phyloP scores from a whole-genome alignment of 1,140 invertebrate species.

The Pseudachorutes palmiensis region DNA sequence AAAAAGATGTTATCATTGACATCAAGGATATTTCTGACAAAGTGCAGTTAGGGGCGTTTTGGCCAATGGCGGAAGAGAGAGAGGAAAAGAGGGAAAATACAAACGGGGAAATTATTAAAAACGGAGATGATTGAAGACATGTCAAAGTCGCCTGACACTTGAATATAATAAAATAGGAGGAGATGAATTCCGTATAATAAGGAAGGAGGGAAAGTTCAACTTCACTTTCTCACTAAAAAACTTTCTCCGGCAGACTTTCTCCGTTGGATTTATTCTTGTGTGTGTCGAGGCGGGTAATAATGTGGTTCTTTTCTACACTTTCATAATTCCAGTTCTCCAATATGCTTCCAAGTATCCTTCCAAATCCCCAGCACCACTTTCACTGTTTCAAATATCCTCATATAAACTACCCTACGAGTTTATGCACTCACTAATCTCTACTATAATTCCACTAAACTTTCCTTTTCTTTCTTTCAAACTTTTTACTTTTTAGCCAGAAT shows the following conservation, averaged over 20 bases:
- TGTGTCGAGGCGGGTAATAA: no score
- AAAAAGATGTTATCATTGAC: no score
- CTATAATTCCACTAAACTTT: no score
- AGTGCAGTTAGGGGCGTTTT: no score
- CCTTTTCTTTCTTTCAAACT: no score
- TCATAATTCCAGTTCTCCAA: neutral
- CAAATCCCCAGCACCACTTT: no score
- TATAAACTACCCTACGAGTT: no score
- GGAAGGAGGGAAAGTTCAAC: neutral
- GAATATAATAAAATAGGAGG: conserved; percentile 17
- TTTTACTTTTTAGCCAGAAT: no score
- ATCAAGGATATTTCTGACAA: no score
- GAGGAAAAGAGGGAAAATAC: conserved; percentile 8
- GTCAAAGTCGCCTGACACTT: conserved; percentile 30
- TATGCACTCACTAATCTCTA: no score
- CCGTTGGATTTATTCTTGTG: neutral
- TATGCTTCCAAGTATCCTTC: no score
- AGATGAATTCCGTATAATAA: neutral
- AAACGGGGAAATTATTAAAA: conserved; percentile 30
- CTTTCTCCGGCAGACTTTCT: neutral
- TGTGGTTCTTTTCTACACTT: neutral
- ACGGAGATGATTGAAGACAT: conserved; percentile 30
- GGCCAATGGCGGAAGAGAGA: neutral
- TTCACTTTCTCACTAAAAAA: neutral
- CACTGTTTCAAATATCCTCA: no score